These are phyloP conservation scores for Glyptemys insculpta DNA, from an alignment of 2,797 vertebrate species.

Conservation along the genomic window DNA sequence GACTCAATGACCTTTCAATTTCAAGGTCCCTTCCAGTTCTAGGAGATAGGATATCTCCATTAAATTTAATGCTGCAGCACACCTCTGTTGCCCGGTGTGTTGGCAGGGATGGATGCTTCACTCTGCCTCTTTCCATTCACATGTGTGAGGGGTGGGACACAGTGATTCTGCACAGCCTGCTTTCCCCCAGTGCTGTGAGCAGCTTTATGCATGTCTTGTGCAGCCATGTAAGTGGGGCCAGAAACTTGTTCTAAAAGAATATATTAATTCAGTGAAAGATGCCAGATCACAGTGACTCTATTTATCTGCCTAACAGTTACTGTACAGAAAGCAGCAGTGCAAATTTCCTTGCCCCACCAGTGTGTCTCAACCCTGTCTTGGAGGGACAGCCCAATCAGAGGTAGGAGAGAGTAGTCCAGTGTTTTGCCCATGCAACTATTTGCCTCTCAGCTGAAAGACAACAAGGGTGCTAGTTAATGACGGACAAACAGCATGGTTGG, in stretches of 20 bases:
- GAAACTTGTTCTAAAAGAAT: not conserved
- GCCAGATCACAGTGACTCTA: not conserved
- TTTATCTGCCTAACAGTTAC: not conserved
- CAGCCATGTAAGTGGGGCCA: not conserved
- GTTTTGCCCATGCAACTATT: not conserved
- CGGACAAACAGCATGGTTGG: not conserved
- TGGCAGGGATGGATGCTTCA: not conserved
- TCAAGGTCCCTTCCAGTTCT: no score
- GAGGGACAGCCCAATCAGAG: rapidly evolving
- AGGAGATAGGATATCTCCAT: no score
- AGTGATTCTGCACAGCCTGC: not conserved
- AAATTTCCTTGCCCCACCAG: rapidly evolving
- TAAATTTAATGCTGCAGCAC: not conserved
- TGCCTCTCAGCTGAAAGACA: not conserved
- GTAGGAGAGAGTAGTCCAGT: not conserved
- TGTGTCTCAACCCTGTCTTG: slow-evolving; percentile 8
- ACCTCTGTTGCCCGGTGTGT: not conserved
- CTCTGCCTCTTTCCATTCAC: not conserved
- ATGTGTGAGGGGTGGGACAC: rapidly evolving
- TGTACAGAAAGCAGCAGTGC: not conserved
- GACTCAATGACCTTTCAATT: no score
- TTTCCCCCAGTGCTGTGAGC: not conserved
- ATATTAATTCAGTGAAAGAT: not conserved
- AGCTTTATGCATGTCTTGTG: not conserved
- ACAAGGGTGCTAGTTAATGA: not conserved